phyloP scores from a whole-genome alignment of 2,797 vertebrate species.

The Lithobates pipiens region DNA sequence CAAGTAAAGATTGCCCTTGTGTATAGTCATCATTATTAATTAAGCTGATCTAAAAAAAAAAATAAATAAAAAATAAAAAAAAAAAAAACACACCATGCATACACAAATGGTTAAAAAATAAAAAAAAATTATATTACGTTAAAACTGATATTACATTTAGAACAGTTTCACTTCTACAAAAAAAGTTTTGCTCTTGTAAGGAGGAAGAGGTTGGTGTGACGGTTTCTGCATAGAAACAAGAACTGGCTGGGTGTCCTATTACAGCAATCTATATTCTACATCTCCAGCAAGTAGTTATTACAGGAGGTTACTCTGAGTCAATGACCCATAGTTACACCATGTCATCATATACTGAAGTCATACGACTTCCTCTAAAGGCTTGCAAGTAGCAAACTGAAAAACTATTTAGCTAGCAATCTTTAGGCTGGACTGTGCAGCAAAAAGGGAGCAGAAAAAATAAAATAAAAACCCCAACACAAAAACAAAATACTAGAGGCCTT shows the following conservation, averaged over 20 bases:
- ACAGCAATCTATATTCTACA: slow-evolving; percentile 66
- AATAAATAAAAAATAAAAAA: too few relatives aligned
- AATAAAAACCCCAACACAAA: too few relatives aligned
- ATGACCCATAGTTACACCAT: slow-evolving; percentile 76
- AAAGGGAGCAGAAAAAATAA: too few relatives aligned
- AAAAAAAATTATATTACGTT: too few relatives aligned
- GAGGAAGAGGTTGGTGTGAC: neutral
- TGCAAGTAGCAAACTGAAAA: neutral
- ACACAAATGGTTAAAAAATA: too few relatives aligned
- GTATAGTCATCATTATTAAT: too few relatives aligned
- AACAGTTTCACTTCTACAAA: neutral
- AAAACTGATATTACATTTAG: too few relatives aligned
- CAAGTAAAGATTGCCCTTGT: too few relatives aligned
- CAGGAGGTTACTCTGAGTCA: slow-evolving; percentile 79
- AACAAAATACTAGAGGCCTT: too few relatives aligned
- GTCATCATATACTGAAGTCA: slow-evolving; percentile 31
- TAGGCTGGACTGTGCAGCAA: neutral
- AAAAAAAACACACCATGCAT: too few relatives aligned
- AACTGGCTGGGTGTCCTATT: slow-evolving; percentile 58
- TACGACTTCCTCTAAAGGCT: slow-evolving; percentile 35
- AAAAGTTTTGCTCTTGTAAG: neutral
- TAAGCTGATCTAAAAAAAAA: too few relatives aligned
- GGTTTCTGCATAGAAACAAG: slow-evolving; percentile 67
- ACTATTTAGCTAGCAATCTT: slow-evolving; percentile 13
- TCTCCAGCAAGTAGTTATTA: slow-evolving; percentile 62